Evolutionary conservation across 2,113 vertebrate species (phyloP).

Genomic region (Catharus bicknelli): DNA sequence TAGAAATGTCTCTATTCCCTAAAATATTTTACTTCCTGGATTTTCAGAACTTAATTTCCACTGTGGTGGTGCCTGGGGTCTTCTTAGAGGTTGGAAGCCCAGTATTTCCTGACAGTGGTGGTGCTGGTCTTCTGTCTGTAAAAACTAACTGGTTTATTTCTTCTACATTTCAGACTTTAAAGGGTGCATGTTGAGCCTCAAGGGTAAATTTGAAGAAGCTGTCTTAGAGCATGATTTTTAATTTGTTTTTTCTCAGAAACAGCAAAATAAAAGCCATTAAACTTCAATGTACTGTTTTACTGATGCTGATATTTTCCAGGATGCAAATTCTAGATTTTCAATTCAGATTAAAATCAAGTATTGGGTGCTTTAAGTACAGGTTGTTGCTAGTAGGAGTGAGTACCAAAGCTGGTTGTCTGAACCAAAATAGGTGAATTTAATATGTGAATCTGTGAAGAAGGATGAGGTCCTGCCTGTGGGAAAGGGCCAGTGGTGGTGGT

Average conservation of each 20-base stretch:
- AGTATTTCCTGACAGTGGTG: neutral
- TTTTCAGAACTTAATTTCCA: neutral
- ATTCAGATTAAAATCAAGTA: neutral
- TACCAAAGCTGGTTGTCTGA: neutral
- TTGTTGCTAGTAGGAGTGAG: neutral
- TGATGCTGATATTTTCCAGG: neutral
- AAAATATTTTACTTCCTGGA: neutral
- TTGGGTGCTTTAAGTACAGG: neutral
- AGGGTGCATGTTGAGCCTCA: neutral
- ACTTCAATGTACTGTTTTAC: neutral
- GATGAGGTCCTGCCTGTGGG: neutral
- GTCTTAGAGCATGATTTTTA: neutral
- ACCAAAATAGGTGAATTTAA: neutral
- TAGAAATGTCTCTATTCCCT: neutral
- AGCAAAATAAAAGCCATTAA: neutral
- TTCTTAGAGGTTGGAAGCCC: neutral
- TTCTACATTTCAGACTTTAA: neutral
- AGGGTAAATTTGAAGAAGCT: neutral
- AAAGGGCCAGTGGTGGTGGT: neutral
- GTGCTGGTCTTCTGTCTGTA: neutral
- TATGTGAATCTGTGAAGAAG: neutral
- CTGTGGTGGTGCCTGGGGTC: neutral
- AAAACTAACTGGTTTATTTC: neutral
- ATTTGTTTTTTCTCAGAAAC: neutral
- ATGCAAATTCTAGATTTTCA: neutral